A percentile compares a stretch with the other conserved stretches of the same genome.
phyloP scores from a whole-genome alignment of 2,888 invertebrate genomes.

The Leptopilina syphax region DNA sequence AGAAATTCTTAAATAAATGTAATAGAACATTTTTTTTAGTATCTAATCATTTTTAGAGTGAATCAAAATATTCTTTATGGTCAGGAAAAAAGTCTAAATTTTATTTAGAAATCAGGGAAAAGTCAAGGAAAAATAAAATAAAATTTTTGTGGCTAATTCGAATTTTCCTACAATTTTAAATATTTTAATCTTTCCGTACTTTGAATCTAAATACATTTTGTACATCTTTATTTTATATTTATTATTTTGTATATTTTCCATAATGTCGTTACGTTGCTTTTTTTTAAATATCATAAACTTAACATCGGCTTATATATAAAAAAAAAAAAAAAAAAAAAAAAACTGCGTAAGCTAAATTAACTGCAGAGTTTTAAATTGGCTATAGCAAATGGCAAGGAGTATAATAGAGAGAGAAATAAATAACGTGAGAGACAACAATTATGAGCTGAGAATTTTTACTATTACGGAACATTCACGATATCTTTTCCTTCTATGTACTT shows the following conservation, averaged over 20 bases:
- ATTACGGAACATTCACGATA: slow-evolving; percentile 18
- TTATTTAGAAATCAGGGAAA: too few species aligned
- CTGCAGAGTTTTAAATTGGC: slow-evolving; percentile 30
- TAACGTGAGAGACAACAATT: slow-evolving; percentile 26
- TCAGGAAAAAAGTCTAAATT: too few species aligned
- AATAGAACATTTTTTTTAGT: too few species aligned
- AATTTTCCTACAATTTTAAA: too few species aligned
- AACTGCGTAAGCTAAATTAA: slow-evolving; percentile 15
- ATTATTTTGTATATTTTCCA: neutral
- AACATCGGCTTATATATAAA: neutral
- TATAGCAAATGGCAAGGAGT: slow-evolving; percentile 38
- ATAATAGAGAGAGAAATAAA: slow-evolving; percentile 46
- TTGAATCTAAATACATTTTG: too few species aligned
- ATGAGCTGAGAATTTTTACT: slow-evolving; percentile 16
- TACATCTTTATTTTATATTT: too few species aligned
- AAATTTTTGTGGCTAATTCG: too few species aligned
- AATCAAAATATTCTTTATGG: too few species aligned
- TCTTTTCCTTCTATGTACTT: neutral
- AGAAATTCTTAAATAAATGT: too few species aligned
- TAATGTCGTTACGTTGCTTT: neutral
- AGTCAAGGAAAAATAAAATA: too few species aligned
- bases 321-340: neutral
- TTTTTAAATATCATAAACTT: neutral
- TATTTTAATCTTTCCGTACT: too few species aligned
- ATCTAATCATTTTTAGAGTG: too few species aligned